Percentiles rank a stretch among this genome's conserved stretches.
Evolutionary conservation across 2,797 vertebrate genomes (phyloP).

Genomic region (Onychomys torridus): DNA sequence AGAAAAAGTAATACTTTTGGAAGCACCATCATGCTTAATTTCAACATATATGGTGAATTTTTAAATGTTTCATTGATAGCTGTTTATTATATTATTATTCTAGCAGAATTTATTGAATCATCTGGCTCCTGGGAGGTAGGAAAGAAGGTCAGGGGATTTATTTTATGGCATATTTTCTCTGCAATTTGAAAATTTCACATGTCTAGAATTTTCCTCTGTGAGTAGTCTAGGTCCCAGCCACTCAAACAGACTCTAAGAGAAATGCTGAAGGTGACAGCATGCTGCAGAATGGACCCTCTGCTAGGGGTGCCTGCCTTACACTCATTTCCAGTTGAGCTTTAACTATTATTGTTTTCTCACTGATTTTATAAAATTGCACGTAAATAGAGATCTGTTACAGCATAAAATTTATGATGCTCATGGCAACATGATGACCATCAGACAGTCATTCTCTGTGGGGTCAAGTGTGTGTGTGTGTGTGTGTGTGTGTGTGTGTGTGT

Average conservation of each 20-base stretch:
- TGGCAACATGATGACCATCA: neutral
- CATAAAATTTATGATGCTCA: neutral
- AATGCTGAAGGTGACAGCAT: neutral
- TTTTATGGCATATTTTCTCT: conserved; percentile 20
- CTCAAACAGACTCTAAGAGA: neutral
- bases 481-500: too few species aligned
- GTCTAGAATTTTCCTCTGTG: neutral
- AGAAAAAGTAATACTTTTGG: neutral
- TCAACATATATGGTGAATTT: neutral
- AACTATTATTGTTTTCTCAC: neutral
- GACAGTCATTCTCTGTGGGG: neutral
- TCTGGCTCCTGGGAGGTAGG: neutral
- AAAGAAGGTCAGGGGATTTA: neutral
- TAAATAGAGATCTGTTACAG: neutral
- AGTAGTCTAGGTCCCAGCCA: neutral
- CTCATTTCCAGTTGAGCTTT: neutral
- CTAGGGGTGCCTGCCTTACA: neutral
- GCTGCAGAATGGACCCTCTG: neutral
- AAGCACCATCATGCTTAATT: neutral
- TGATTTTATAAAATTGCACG: neutral
- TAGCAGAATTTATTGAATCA: neutral
- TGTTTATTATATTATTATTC: neutral
- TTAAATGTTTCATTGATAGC: neutral
- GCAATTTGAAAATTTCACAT: neutral
- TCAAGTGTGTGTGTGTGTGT: neutral